Conservation (phyloP, 2,888 invertebrate genomes). For the Coleophora flavipennella region DNA sequence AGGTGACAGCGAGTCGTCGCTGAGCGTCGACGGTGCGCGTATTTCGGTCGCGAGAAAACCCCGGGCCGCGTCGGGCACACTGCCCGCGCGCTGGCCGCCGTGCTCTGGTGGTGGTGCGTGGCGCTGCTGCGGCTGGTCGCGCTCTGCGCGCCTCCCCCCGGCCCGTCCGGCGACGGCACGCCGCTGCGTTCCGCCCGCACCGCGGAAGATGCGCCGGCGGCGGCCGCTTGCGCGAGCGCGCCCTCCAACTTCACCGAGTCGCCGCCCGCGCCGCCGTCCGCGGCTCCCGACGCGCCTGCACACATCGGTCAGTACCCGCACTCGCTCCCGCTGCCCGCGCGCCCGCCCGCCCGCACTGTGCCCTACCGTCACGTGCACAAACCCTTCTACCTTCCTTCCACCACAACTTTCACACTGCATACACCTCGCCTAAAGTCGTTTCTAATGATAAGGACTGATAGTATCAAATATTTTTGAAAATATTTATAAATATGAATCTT, state of each 20-base stretch:
- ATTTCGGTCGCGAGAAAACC: constrained; percentile 65
- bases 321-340: constrained; percentile 14
- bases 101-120: constrained; percentile 71
- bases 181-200: constrained; percentile 58
- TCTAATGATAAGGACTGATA: no score
- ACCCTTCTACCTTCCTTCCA: no score
- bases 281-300: constrained; percentile 34
- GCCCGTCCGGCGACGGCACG: constrained; percentile 51
- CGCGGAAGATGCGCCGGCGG: constrained; percentile 59
- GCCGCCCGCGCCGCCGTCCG: constrained; percentile 25
- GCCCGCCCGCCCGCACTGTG: constrained; percentile 8
- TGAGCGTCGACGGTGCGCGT: constrained; percentile 59
- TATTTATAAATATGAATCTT: no score
- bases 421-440: no score
- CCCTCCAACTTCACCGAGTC: constrained; percentile 52
- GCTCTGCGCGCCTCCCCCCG: constrained; percentile 65
- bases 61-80: constrained; percentile 64
- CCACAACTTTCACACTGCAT: no score
- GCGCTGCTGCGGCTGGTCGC: constrained; percentile 70
- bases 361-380: constrained; percentile 6
- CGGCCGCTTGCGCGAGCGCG: constrained; percentile 60
- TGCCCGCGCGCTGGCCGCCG: constrained; percentile 71
- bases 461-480: no score
- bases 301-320: constrained; percentile 50
- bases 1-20: constrained; percentile 34